Evolutionary conservation across 2,888 invertebrate species (phyloP).

Genomic region (Lydus trimaculatus): DNA sequence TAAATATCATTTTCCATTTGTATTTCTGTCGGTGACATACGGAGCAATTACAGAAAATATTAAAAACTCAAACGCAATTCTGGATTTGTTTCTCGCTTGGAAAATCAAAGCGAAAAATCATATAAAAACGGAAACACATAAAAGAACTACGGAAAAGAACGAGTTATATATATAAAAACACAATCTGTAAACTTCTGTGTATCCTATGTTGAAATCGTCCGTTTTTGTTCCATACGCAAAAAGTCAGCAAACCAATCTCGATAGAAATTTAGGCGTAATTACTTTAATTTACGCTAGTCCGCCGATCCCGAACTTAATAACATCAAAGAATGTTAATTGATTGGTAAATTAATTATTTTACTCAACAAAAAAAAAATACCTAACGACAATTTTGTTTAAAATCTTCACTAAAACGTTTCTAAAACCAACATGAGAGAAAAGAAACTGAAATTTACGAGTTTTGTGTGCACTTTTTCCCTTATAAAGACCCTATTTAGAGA

Average conservation of each 20-base stretch:
- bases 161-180: too few relatives aligned
- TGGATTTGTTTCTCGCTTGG: constrained; percentile 26
- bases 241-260: not conserved
- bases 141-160: not conserved
- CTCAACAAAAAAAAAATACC: not conserved
- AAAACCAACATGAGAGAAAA: constrained; percentile 13
- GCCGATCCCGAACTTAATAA: constrained; percentile 10
- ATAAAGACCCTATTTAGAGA: constrained; percentile 41
- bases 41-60: constrained; percentile 27
- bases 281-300: not conserved
- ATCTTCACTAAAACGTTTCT: not conserved
- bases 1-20: constrained; percentile 16
- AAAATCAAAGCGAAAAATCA: constrained; percentile 28
- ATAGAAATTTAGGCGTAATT: not conserved
- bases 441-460: constrained; percentile 22
- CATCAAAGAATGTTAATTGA: constrained; percentile 19
- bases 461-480: constrained; percentile 13
- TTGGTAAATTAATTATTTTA: not conserved
- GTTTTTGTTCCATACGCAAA: not conserved
- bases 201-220: not conserved
- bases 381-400: not conserved
- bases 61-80: constrained; percentile 30
- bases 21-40: constrained; percentile 21
- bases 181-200: not conserved
- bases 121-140: not conserved